Evolutionary conservation across 2,797 vertebrate species (phyloP).

Genomic region (Luscinia megarhynchos): DNA sequence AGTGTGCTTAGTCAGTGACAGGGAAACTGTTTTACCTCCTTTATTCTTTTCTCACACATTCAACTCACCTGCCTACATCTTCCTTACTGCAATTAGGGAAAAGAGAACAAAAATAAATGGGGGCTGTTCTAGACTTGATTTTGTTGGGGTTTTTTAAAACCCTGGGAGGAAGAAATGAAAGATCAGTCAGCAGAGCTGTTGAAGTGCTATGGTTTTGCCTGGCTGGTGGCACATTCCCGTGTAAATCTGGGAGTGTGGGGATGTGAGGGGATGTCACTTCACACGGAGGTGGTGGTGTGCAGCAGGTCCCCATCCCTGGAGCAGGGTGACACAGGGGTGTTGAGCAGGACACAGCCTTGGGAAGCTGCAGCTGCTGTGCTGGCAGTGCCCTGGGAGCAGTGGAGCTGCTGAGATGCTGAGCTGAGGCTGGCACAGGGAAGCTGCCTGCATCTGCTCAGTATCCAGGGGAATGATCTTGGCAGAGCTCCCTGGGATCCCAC

Average conservation of each 20-base stretch:
- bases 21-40: background rate
- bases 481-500: background rate
- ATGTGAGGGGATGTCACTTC: background rate
- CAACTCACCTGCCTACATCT: background rate
- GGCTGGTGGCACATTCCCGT: rapidly evolving
- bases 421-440: background rate
- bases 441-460: background rate
- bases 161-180: background rate
- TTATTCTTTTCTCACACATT: background rate
- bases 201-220: background rate
- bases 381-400: background rate
- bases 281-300: background rate
- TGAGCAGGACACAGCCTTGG: background rate
- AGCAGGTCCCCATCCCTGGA: background rate
- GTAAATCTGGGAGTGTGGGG: background rate
- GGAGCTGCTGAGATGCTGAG: background rate
- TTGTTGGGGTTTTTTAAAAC: background rate
- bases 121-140: background rate
- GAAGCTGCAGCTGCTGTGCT: background rate
- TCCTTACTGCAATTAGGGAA: background rate
- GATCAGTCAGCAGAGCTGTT: background rate
- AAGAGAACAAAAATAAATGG: background rate
- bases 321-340: no score
- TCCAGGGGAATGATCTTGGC: background rate
- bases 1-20: background rate